Evolutionary conservation across 2,113 vertebrate genomes (phyloP).

Genomic region (Dipodomys spectabilis): DNA sequence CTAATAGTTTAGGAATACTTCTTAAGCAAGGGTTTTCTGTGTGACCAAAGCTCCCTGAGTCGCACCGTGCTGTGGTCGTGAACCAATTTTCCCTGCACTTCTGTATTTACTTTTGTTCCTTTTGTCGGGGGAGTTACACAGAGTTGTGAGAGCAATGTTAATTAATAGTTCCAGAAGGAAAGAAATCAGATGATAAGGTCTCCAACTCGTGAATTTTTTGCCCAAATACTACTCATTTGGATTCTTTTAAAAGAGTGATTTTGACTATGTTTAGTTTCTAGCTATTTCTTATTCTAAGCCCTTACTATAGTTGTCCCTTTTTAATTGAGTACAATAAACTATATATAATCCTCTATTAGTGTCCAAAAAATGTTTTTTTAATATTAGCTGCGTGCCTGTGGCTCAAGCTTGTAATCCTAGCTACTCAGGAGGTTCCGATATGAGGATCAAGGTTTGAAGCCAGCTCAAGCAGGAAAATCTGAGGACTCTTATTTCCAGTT

Average conservation of each 20-base stretch:
- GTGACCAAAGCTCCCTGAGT: conserved; percentile 39
- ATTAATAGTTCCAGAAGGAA: conserved; percentile 70
- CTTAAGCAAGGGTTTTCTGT: conserved; percentile 48
- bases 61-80: conserved; percentile 1
- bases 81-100: conserved; percentile 53
- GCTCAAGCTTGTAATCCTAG: no score
- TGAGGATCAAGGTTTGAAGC: no score
- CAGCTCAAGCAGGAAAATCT: no score
- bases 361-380: neutral
- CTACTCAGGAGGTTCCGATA: no score
- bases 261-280: conserved; percentile 29
- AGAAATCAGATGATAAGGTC: conserved; percentile 34
- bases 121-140: conserved; percentile 56
- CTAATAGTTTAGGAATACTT: conserved; percentile 53
- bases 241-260: neutral
- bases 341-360: conserved; percentile 23
- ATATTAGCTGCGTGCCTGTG: no score
- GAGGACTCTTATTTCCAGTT: no score
- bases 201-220: conserved; percentile 20
- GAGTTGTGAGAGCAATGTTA: conserved; percentile 59
- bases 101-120: conserved; percentile 73
- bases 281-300: conserved; percentile 6
- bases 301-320: neutral
- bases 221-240: neutral
- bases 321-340: neutral